Percentiles rank a stretch among this genome's conserved stretches.
These are phyloP conservation scores for Eublepharis macularius DNA, from an alignment of 2,113 vertebrate genomes.

Conservation along the genomic window DNA sequence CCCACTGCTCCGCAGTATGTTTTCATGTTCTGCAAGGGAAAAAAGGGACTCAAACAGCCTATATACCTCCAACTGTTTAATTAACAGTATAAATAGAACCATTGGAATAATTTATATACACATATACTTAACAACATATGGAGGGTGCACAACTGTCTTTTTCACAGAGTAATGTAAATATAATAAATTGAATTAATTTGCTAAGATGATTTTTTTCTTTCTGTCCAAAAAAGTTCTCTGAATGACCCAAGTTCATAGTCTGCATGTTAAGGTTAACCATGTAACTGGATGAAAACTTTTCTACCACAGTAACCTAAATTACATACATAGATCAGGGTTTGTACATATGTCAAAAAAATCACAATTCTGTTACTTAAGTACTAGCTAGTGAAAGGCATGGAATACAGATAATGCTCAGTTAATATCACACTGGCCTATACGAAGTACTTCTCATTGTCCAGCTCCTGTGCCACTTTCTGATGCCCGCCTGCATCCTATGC, in stretches of 20 bases:
- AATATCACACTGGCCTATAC: too few species aligned
- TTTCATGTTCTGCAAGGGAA: slow-evolving; percentile 8
- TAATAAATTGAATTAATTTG: not conserved
- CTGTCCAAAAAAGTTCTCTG: not conserved
- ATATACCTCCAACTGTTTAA: not conserved
- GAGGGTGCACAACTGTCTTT: not conserved
- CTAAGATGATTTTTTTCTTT: not conserved
- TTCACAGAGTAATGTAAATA: not conserved
- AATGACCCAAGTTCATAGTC: not conserved
- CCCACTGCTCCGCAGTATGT: not conserved
- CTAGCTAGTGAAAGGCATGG: too few species aligned
- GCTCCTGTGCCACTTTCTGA: too few species aligned
- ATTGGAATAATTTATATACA: not conserved
- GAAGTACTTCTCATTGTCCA: too few species aligned
- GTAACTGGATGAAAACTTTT: not conserved
- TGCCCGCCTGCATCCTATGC: too few species aligned
- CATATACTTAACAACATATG: not conserved
- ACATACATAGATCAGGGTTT: not conserved
- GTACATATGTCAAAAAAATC: too few species aligned
- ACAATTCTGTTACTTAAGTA: too few species aligned
- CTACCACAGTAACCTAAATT: not conserved
- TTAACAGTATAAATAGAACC: not conserved
- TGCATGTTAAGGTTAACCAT: not conserved
- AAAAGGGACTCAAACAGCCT: not conserved
- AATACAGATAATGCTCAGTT: too few species aligned